Conservation (phyloP, 2,113 vertebrate genomes). For the Hippolais icterina region DNA sequence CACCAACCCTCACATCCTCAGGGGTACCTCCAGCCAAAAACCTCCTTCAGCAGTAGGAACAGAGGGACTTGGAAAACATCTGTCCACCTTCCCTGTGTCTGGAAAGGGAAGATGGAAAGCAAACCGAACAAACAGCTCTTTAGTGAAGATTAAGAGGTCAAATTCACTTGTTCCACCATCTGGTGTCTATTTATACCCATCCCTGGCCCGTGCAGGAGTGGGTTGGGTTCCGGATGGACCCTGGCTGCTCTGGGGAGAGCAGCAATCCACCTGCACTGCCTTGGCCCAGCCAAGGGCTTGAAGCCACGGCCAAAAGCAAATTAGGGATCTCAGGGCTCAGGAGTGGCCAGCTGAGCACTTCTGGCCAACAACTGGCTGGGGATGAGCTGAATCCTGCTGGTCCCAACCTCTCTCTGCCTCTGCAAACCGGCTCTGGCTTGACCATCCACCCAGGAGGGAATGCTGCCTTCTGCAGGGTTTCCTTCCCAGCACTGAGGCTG, state of each 20-base stretch:
- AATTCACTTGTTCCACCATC: conserved; percentile 32
- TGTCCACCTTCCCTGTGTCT: not conserved
- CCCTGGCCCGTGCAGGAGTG: not conserved
- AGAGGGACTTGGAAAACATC: not conserved
- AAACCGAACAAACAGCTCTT: not conserved
- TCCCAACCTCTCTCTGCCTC: not conserved
- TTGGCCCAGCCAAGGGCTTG: not conserved
- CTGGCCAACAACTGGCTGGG: not conserved
- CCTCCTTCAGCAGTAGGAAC: not conserved
- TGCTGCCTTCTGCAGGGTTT: accelerated
- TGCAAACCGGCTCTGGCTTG: not conserved
- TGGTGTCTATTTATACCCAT: conserved; percentile 58
- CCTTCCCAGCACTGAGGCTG: not conserved
- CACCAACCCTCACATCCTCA: not conserved
- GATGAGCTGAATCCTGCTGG: not conserved
- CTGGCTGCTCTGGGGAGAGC: not conserved
- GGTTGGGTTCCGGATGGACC: not conserved
- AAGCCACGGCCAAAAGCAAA: not conserved
- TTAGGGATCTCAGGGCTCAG: not conserved
- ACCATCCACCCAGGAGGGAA: not conserved
- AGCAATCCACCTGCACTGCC: conserved; percentile 2
- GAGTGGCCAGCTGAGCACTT: not conserved
- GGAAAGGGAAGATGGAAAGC: not conserved
- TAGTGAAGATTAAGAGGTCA: conserved; percentile 40
- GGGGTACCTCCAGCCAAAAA: not conserved